A percentile compares a stretch with the other conserved stretches of the same genome.
Evolutionary conservation across 2,113 vertebrate species (phyloP).

Genomic region (Clinocottus analis): DNA sequence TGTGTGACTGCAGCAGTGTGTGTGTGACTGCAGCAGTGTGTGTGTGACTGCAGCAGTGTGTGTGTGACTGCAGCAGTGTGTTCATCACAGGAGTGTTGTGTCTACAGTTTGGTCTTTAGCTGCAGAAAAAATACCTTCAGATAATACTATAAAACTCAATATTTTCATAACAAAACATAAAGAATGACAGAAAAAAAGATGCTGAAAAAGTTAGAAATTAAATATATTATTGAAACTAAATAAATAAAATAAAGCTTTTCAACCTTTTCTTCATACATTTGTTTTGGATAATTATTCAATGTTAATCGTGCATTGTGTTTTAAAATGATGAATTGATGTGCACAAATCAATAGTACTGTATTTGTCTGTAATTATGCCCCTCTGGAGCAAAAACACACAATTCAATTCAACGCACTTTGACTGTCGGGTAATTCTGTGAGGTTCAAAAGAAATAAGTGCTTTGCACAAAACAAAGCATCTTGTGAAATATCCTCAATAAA

Average conservation of each 20-base stretch:
- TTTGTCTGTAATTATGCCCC: not conserved
- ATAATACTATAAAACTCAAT: not conserved
- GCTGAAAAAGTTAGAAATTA: too few relatives aligned
- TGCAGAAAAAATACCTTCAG: not conserved
- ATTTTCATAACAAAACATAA: not conserved
- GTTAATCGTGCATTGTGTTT: slow-evolving; percentile 1
- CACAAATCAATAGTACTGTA: not conserved
- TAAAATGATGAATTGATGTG: not conserved
- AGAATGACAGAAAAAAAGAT: not conserved
- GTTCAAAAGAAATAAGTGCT: not conserved
- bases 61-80: too few relatives aligned
- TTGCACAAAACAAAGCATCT: not conserved
- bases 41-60: too few relatives aligned
- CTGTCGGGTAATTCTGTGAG: not conserved
- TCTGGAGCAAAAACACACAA: not conserved
- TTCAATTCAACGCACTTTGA: not conserved
- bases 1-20: too few relatives aligned
- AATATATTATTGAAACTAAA: not conserved
- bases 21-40: too few relatives aligned
- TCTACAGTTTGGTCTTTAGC: not conserved
- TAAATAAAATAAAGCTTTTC: not conserved
- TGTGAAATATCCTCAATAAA: not conserved
- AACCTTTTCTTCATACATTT: not conserved
- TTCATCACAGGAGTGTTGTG: not conserved
- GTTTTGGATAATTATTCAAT: not conserved